Evolutionary conservation across 2,888 invertebrate genomes (phyloP).

Genomic region (Heliothis peltigera): DNA sequence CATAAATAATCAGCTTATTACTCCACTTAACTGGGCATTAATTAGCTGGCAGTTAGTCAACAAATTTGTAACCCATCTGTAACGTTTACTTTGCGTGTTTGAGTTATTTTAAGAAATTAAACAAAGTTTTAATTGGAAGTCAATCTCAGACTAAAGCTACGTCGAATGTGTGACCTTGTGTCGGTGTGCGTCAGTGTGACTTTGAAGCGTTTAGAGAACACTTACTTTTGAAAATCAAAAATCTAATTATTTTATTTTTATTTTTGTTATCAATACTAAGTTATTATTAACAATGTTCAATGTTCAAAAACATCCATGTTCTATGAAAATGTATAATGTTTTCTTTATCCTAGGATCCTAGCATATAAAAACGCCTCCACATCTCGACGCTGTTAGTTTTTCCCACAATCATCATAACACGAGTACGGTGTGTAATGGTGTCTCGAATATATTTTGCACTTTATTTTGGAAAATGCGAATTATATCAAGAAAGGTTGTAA

Average conservation of each 20-base stretch:
- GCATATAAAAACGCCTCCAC: not conserved
- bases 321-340: no score
- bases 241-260: no score
- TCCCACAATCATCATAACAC: slow-evolving; percentile 11
- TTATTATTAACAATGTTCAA: no score
- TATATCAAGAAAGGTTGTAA: slow-evolving; percentile 58
- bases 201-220: slow-evolving; percentile 5
- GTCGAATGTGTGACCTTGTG: not conserved
- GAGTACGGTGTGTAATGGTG: slow-evolving; percentile 38
- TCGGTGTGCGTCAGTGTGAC: slow-evolving; percentile 10
- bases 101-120: slow-evolving; percentile 15
- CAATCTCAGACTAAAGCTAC: slow-evolving; percentile 7
- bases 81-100: slow-evolving; percentile 33
- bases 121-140: slow-evolving; percentile 14
- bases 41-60: slow-evolving; percentile 15
- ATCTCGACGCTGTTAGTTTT: slow-evolving; percentile 8
- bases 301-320: no score
- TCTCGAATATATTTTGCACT: slow-evolving; percentile 57
- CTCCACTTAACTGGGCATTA: slow-evolving; percentile 11
- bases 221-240: not conserved
- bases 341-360: no score
- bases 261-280: no score
- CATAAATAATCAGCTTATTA: slow-evolving; percentile 37
- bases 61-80: slow-evolving; percentile 20
- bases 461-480: slow-evolving; percentile 52